These are phyloP conservation scores for Peromyscus attwateri DNA, from an alignment of 2,797 vertebrate species.

Conservation along the genomic window DNA sequence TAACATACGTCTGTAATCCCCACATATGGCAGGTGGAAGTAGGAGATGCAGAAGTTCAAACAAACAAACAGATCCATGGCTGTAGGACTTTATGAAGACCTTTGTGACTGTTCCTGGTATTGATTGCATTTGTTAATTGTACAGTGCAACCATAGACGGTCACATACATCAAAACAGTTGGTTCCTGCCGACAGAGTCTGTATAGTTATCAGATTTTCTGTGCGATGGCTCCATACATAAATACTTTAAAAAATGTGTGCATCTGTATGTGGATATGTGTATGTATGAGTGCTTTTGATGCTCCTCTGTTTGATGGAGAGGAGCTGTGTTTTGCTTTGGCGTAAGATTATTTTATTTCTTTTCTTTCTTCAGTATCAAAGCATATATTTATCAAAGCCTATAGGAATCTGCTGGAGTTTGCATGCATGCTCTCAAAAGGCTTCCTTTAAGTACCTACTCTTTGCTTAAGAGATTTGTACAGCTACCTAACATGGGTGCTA, in stretches of 20 bases:
- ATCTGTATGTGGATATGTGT: neutral
- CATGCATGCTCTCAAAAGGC: constrained; percentile 18
- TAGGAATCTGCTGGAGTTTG: constrained; percentile 7
- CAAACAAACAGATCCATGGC: neutral
- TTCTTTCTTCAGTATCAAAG: neutral
- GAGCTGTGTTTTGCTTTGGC: neutral
- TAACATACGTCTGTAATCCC: neutral
- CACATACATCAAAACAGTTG: constrained; percentile 88
- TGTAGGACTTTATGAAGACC: neutral
- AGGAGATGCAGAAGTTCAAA: neutral
- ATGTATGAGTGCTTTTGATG: neutral
- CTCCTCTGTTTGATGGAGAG: neutral
- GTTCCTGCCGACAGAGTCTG: constrained; percentile 92
- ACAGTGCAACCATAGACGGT: constrained; percentile 84
- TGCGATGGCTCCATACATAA: constrained; percentile 92
- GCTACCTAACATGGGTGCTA: neutral
- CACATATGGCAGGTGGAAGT: neutral
- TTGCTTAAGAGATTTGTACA: constrained; percentile 44
- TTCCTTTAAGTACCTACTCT: constrained; percentile 1
- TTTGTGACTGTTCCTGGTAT: constrained; percentile 85
- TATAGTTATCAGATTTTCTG: constrained; percentile 87
- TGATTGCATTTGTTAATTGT: constrained; percentile 86
- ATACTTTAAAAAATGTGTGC: neutral
- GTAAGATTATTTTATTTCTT: constrained; percentile 36
- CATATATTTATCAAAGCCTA: constrained; percentile 46